Conservation (phyloP, 2,113 vertebrate species). For the Onychostruthus taczanowskii region DNA sequence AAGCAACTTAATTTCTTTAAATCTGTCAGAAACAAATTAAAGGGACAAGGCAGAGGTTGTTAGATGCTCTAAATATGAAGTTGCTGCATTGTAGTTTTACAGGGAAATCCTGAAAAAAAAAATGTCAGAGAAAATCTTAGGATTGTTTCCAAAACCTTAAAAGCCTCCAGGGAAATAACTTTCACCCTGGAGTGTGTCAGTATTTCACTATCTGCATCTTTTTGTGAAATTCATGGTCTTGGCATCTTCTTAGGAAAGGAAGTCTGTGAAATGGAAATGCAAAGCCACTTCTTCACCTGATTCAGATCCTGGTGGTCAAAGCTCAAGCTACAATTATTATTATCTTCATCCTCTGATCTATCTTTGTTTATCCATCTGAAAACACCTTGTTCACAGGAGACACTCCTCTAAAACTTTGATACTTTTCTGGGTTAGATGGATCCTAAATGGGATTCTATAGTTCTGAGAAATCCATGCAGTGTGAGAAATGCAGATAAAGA, state of each 20-base stretch:
- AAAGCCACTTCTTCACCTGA: not conserved
- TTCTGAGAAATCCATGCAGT: not conserved
- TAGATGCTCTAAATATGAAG: not conserved
- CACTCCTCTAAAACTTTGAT: not conserved
- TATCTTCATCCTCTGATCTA: not conserved
- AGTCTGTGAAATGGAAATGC: not conserved
- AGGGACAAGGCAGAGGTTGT: not conserved
- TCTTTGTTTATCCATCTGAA: not conserved
- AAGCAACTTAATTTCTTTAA: not conserved
- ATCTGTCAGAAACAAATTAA: not conserved
- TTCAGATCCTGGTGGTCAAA: not conserved
- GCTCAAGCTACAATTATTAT: not conserved
- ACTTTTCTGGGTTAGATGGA: not conserved
- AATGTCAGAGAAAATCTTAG: not conserved
- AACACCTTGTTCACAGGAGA: not conserved
- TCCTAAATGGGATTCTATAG: not conserved
- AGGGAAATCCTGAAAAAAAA: not conserved
- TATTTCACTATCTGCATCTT: not conserved
- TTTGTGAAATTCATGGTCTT: not conserved
- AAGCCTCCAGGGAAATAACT: not conserved
- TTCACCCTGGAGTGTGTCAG: not conserved
- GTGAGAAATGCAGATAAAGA: not conserved
- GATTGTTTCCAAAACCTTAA: not conserved
- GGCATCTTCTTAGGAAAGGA: not conserved
- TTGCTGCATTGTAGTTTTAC: not conserved